Percentiles rank a stretch among this genome's conserved stretches.
Evolutionary conservation across 1,140 invertebrate genomes (phyloP).

Genomic region (Nymphalis io): DNA sequence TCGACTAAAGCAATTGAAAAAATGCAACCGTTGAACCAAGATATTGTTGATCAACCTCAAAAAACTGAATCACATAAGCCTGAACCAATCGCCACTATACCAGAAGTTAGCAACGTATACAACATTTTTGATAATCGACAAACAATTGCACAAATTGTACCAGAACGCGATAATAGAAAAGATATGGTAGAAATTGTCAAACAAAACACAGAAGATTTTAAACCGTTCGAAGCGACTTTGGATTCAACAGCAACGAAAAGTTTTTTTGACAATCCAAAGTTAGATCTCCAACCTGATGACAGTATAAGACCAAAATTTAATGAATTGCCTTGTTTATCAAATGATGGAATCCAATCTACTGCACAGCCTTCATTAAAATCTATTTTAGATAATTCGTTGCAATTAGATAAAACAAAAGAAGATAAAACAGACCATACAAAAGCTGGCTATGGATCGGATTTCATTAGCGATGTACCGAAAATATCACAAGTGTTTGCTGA

Average conservation of each 20-base stretch:
- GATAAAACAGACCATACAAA: neutral
- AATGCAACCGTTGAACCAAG: neutral
- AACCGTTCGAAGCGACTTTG: neutral
- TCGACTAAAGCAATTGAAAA: neutral
- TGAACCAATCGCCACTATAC: neutral
- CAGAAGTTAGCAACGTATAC: neutral
- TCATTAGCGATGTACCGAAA: slow-evolving; percentile 14
- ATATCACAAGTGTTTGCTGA: slow-evolving; percentile 19
- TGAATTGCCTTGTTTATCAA: neutral
- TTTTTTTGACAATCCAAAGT: slow-evolving; percentile 1
- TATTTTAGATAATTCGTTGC: neutral
- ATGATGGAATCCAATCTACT: neutral
- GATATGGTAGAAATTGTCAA: neutral
- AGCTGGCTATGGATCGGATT: slow-evolving; percentile 5
- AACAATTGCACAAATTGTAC: neutral
- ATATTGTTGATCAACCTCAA: neutral
- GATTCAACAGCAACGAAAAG: neutral
- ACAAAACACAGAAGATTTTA: neutral
- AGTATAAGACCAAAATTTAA: neutral
- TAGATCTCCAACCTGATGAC: neutral
- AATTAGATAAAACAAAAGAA: neutral
- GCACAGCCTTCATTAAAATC: neutral
- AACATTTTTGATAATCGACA: neutral
- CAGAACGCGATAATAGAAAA: neutral
- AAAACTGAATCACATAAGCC: neutral